Evolutionary conservation across 2,113 vertebrate genomes (phyloP), one percentile per base, ranked within the genome.

Genomic region (Ophthalmolycus amberensis): DNA sequence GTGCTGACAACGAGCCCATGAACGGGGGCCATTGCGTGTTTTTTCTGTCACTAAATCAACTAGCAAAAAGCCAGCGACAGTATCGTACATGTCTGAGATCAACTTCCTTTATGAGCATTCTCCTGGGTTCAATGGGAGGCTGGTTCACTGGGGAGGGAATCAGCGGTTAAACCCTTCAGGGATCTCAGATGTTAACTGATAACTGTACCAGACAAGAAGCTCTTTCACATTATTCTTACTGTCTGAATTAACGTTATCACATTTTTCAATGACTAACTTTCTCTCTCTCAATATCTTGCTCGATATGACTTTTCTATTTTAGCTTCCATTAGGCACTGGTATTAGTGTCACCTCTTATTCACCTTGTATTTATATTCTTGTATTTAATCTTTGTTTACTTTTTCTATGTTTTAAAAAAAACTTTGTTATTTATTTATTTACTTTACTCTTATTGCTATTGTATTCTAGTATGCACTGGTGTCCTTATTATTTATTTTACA

Each of bases 181-280:
- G 25, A 62, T 42, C 37, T 70, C 18, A 80, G 42, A 67, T 37
- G 14, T 46, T 34, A 85, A 9, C 12, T 65, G n/a, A 14, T 63
- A 38, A 56, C 32, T 37, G 44, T 14, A 65, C 0, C 20, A 77
- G 65, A 77, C 54, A 37, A 58, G 2, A 60, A 52, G 29, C 40
- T 6, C 3, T 75, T 80, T 70, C 8, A 82, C n/a, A 32, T 50
- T 4, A 52, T 71, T 90, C n/a, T 88, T 79, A 79, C 79, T 79
- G 0, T 40, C 73, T 3, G 15, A 9, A 50, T 60, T 50, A 3
- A 32, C 54, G 10, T 14, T 18, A 48, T 59, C 1, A 34, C 16
- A 25, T 60, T 58, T 58, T 68, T 56, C 12, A 29, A 10, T 73
- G 14, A 77, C 12, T 48, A 14, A 58, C 8, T n/a, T n/a, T 58